A percentile compares a stretch with the other conserved stretches of the same genome.
Conservation (phyloP, 2,797 vertebrate genomes). For the Nannoperca australis region DNA sequence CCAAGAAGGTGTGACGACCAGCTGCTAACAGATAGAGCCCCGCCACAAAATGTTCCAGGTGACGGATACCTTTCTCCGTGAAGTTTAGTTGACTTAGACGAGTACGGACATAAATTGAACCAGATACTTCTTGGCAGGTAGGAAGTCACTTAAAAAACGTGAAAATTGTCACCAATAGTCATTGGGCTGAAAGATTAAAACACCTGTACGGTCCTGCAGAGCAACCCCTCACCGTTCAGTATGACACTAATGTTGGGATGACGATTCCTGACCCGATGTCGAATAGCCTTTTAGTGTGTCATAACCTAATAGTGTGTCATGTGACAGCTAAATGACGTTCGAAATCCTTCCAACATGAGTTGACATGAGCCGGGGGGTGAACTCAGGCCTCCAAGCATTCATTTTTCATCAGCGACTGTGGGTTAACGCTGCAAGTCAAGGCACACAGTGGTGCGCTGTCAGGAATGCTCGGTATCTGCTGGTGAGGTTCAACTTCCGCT, state of each 20-base stretch:
- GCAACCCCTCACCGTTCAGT: neutral
- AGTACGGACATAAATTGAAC: neutral
- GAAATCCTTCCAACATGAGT: conserved; percentile 35
- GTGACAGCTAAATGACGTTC: conserved; percentile 7
- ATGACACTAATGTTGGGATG: neutral
- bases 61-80: too few relatives aligned
- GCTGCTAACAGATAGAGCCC: neutral
- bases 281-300: neutral
- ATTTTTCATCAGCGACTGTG: conserved; percentile 12
- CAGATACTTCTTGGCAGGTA: neutral
- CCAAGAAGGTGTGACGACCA: neutral
- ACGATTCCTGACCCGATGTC: neutral
- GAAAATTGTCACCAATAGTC: neutral
- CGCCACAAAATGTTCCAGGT: too few relatives aligned
- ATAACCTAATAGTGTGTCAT: conserved; percentile 20
- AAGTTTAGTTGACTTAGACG: neutral
- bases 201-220: neutral
- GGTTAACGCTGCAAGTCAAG: conserved; percentile 37
- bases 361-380: neutral
- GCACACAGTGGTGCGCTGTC: conserved; percentile 33
- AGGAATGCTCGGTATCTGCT: conserved; percentile 40
- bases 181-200: neutral
- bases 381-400: neutral
- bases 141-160: neutral
- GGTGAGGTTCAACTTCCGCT: conserved; percentile 3